Conservation (phyloP, 2,888 invertebrate species). For the Chirona hameri region DNA sequence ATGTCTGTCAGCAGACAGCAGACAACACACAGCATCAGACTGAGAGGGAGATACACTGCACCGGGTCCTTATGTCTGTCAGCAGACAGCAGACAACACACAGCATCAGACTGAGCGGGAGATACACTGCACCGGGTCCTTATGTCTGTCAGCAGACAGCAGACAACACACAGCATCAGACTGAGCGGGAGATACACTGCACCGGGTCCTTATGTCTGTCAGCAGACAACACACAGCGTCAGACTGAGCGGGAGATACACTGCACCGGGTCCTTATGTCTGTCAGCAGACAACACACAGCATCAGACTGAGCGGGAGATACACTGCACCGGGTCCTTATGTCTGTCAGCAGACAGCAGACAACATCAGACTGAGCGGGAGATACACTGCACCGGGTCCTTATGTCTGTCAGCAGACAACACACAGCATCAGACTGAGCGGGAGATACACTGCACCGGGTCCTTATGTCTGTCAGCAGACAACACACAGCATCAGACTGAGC, state of each 20-base stretch:
- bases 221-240: slow-evolving; percentile 57
- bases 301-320: slow-evolving; percentile 84
- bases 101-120: too few species aligned
- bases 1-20: slow-evolving; percentile 62
- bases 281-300: slow-evolving; percentile 53
- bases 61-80: slow-evolving; percentile 84
- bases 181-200: slow-evolving; percentile 88
- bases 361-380: too few species aligned
- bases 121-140: too few species aligned
- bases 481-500: slow-evolving; percentile 69
- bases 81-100: too few species aligned
- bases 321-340: slow-evolving; percentile 93
- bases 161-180: slow-evolving; percentile 90
- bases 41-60: slow-evolving; percentile 90
- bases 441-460: slow-evolving; percentile 90
- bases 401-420: slow-evolving; percentile 60
- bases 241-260: slow-evolving; percentile 87
- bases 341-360: slow-evolving; percentile 51
- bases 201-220: slow-evolving; percentile 85
- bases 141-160: slow-evolving; percentile 59
- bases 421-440: slow-evolving; percentile 81
- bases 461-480: slow-evolving; percentile 65
- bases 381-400: too few species aligned
- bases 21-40: slow-evolving; percentile 63
- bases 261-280: slow-evolving; percentile 93